These are phyloP conservation scores for Mormyrops boulengeri DNA, from an alignment of 2,797 vertebrate species.

Conservation along the genomic window DNA sequence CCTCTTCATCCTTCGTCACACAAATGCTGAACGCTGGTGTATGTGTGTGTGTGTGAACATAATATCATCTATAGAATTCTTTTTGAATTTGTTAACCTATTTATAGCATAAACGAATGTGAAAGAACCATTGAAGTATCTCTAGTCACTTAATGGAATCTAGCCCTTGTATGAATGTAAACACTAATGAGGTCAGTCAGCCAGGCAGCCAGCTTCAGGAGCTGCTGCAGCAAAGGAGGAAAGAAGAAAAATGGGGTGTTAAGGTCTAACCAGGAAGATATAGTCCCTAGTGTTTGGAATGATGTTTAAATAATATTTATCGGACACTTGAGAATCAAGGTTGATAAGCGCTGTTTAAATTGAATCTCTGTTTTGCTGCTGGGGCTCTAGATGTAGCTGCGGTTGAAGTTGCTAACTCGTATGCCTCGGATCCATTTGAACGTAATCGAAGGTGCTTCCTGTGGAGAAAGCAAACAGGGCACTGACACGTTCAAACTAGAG, in stretches of 20 bases:
- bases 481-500: not conserved
- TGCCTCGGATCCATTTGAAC: not conserved
- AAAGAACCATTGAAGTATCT: not conserved
- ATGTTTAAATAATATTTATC: slow-evolving; percentile 26
- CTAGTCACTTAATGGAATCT: not conserved
- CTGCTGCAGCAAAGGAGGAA: not conserved
- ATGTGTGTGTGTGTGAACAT: not conserved
- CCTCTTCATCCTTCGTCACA: not conserved
- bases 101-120: not conserved
- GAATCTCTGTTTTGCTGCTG: not conserved
- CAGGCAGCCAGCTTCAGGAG: not conserved
- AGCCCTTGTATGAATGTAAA: not conserved
- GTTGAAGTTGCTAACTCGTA: not conserved
- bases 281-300: not conserved
- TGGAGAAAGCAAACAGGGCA: not conserved
- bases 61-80: not conserved
- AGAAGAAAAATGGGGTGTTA: not conserved
- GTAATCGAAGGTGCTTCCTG: not conserved
- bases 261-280: not conserved
- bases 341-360: not conserved
- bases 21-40: not conserved
- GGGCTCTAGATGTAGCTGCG: not conserved
- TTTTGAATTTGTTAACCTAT: not conserved
- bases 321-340: slow-evolving; percentile 42
- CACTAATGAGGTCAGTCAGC: not conserved